Percentiles rank a stretch among this genome's conserved stretches.
Conservation (phyloP, 1,140 invertebrate genomes). For the Pseudomyrmex cubaensis region DNA sequence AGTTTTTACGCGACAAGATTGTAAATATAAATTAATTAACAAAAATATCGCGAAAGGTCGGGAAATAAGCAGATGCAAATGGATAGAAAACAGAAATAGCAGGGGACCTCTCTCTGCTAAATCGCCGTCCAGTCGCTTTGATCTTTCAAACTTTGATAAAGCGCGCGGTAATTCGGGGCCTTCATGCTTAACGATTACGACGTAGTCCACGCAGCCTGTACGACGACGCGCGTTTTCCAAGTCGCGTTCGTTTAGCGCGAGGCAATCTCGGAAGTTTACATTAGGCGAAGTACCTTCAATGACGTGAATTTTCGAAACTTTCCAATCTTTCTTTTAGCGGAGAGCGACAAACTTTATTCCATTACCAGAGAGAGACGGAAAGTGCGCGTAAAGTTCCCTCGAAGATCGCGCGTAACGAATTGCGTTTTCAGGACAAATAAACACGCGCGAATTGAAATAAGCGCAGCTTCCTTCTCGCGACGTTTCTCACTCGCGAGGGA, state of each 20-base stretch:
- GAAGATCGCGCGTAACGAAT: constrained; percentile 55
- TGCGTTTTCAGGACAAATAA: constrained; percentile 53
- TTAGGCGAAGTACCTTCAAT: constrained; percentile 59
- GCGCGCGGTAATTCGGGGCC: neutral
- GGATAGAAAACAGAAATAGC: neutral
- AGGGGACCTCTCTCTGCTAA: neutral
- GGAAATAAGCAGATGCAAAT: neutral
- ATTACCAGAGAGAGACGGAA: constrained; percentile 39
- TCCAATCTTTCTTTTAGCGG: constrained; percentile 57
- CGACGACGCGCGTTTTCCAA: constrained; percentile 42
- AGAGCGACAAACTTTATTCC: constrained; percentile 58
- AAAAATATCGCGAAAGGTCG: neutral
- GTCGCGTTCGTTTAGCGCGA: constrained; percentile 39
- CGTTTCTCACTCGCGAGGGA: neutral
- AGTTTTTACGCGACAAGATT: neutral
- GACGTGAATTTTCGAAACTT: constrained; percentile 59
- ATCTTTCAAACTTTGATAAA: constrained; percentile 24
- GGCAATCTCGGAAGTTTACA: constrained; percentile 54
- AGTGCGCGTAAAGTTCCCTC: constrained; percentile 44
- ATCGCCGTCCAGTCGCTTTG: neutral
- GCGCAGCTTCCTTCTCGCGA: neutral
- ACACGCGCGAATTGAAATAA: constrained; percentile 15
- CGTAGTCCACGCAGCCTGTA: neutral
- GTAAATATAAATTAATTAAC: neutral
- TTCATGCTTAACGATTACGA: constrained; percentile 20